A percentile compares a stretch with the other conserved stretches of the same genome.
These are phyloP conservation scores for Aphidoletes aphidimyza DNA, from an alignment of 2,888 invertebrate species.

Conservation along the genomic window DNA sequence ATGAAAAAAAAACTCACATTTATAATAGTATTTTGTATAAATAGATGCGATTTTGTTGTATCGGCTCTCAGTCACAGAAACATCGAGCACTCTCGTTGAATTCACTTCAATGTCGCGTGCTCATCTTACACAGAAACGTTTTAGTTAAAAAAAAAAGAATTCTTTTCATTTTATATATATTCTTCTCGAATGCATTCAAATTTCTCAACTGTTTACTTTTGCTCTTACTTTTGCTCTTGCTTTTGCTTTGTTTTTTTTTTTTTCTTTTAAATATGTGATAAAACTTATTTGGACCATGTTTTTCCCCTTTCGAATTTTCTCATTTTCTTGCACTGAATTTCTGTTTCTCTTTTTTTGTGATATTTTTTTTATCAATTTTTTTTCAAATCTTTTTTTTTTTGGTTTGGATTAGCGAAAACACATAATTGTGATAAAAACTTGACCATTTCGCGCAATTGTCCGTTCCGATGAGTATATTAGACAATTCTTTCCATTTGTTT, in stretches of 20 bases:
- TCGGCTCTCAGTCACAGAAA: constrained; percentile 33
- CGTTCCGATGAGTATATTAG: not conserved
- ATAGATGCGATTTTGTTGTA: constrained; percentile 13
- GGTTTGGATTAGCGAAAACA: constrained; percentile 39
- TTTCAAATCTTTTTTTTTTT: not conserved
- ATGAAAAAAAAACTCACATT: constrained; percentile 47
- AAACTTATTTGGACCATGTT: constrained; percentile 34
- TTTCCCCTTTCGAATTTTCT: constrained; percentile 30
- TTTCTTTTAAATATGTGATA: not conserved
- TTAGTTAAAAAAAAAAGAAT: not conserved
- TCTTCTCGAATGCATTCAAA: too few species aligned
- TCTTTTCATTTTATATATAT: not conserved
- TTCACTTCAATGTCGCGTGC: not conserved
- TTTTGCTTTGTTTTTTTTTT: not conserved
- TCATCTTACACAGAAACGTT: not conserved
- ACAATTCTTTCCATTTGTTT: not conserved
- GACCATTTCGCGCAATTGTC: not conserved
- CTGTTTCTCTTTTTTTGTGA: constrained; percentile 4
- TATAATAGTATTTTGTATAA: not conserved
- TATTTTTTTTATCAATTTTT: constrained; percentile 3
- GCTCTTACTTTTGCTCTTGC: not conserved
- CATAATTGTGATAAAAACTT: constrained; percentile 14
- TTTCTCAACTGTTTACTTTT: not conserved
- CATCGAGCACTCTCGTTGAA: not conserved
- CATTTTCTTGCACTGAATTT: constrained; percentile 16